Conservation (phyloP, 2,797 vertebrate genomes). For the Molothrus aeneus region DNA sequence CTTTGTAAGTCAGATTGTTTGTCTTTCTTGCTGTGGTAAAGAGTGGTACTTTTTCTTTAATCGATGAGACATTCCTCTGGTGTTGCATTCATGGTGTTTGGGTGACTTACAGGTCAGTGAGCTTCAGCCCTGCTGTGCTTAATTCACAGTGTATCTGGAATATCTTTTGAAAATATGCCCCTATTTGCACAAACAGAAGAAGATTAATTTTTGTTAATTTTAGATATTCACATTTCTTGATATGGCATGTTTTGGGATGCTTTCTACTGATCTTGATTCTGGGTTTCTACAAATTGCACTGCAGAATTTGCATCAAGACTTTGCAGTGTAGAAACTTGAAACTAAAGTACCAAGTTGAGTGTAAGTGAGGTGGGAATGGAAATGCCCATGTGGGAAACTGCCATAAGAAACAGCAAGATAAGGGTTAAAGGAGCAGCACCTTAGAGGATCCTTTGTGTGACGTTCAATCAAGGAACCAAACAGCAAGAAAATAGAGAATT, state of each 20-base stretch:
- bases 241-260: not conserved
- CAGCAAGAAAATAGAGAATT: not conserved
- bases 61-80: not conserved
- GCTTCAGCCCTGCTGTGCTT: not conserved
- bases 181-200: not conserved
- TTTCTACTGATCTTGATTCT: not conserved
- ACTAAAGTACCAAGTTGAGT: not conserved
- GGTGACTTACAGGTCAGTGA: not conserved
- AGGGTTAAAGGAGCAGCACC: not conserved
- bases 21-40: not conserved
- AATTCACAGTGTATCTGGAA: not conserved
- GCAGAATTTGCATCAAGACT: not conserved
- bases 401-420: not conserved
- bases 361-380: not conserved
- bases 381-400: not conserved
- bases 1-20: not conserved
- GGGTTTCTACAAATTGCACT: not conserved
- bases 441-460: not conserved
- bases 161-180: not conserved
- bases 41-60: not conserved
- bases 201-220: not conserved
- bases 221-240: not conserved
- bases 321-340: not conserved
- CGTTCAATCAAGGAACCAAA: not conserved
- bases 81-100: not conserved